Evolutionary conservation across 2,113 vertebrate genomes (phyloP).

Genomic region (Barnardius zonarius): DNA sequence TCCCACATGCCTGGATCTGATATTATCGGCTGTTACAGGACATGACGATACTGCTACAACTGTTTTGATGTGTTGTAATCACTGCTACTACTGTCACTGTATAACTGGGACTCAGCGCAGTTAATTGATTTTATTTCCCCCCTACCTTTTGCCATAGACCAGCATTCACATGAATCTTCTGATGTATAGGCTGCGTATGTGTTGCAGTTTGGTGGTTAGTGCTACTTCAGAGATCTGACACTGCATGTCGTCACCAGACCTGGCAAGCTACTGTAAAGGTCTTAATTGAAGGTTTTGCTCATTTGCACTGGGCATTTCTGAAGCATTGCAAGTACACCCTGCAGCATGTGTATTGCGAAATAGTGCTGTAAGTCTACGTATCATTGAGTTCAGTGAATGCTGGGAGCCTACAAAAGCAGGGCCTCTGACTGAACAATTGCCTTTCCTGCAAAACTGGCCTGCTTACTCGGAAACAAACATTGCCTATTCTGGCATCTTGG

Average conservation of each 20-base stretch:
- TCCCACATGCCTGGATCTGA: too few species aligned
- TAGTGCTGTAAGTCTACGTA: background rate
- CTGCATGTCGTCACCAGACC: background rate
- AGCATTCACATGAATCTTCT: background rate
- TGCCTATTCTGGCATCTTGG: background rate
- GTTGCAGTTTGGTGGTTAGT: background rate
- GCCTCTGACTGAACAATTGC: background rate
- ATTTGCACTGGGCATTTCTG: background rate
- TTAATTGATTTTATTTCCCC: background rate
- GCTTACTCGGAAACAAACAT: background rate
- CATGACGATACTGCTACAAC: accelerated
- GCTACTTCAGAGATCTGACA: background rate
- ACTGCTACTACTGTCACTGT: background rate
- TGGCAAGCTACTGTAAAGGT: background rate
- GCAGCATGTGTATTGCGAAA: background rate
- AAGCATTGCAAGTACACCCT: background rate
- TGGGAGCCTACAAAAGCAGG: background rate
- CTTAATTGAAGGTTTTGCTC: background rate
- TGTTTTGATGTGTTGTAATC: background rate
- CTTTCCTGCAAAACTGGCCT: background rate
- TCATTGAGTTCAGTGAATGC: background rate
- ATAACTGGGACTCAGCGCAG: background rate
- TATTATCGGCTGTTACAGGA: accelerated
- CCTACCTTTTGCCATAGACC: background rate
- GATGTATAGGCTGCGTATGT: background rate